Conservation (phyloP, 2,113 vertebrate genomes). For the Pluvianellus socialis region DNA sequence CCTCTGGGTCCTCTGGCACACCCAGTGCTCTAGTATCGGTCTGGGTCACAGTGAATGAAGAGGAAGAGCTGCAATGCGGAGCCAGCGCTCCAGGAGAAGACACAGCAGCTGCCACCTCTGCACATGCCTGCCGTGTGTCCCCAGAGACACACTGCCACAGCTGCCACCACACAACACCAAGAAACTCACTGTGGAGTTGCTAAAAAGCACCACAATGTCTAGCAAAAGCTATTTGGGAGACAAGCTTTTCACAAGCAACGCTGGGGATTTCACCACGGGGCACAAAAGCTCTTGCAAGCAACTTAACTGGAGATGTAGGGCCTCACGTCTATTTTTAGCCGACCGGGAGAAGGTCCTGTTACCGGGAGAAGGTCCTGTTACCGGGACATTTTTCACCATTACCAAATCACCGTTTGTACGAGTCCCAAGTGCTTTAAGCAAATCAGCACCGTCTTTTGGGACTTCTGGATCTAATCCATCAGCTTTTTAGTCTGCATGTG, state of each 20-base stretch:
- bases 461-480: neutral
- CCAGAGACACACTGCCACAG: neutral
- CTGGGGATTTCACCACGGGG: accelerated
- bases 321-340: neutral
- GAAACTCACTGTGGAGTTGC: accelerated
- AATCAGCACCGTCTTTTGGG: neutral
- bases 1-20: neutral
- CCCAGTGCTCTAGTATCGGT: accelerated
- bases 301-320: neutral
- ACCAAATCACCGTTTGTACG: accelerated
- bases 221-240: neutral
- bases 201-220: accelerated
- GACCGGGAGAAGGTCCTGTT: neutral
- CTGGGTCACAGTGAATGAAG: neutral
- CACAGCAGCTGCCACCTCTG: neutral
- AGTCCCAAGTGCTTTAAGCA: neutral
- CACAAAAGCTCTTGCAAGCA: neutral
- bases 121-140: accelerated
- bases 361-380: neutral
- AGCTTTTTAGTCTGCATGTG: neutral
- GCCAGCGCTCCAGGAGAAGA: neutral
- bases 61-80: neutral
- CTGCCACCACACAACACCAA: accelerated
- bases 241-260: neutral
- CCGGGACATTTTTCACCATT: neutral